Conservation (phyloP, 2,888 invertebrate species). For the Temnothorax ravouxi region DNA sequence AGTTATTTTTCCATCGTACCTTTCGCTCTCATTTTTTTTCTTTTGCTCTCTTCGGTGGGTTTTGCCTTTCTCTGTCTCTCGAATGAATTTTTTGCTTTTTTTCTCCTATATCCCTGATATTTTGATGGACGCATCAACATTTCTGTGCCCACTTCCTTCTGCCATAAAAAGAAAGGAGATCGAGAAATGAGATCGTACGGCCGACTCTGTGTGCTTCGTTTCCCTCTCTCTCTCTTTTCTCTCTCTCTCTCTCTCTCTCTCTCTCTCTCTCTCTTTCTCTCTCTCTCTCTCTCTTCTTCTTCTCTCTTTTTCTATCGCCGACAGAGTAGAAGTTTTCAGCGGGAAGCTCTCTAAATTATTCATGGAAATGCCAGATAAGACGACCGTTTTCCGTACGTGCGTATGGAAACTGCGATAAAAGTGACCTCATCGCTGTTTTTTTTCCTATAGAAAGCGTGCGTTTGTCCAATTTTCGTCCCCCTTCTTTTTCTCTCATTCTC, state of each 20-base stretch:
- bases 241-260: neutral
- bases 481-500: constrained; percentile 17
- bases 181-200: constrained; percentile 10
- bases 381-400: constrained; percentile 77
- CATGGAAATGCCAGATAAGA: constrained; percentile 79
- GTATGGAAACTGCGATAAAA: constrained; percentile 77
- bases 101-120: neutral
- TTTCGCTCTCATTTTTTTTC: constrained; percentile 16
- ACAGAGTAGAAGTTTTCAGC: constrained; percentile 73
- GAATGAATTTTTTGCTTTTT: neutral
- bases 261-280: constrained; percentile 13
- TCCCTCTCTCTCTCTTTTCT: constrained; percentile 4
- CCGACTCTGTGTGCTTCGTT: neutral
- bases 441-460: constrained; percentile 53
- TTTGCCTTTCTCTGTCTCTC: constrained; percentile 4
- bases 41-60: neutral
- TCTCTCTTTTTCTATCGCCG: constrained; percentile 19
- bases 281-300: neutral
- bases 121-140: constrained; percentile 24
- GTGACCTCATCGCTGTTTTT: constrained; percentile 66
- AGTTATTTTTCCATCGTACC: constrained; percentile 49
- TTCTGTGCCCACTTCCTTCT: neutral
- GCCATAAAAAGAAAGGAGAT: neutral
- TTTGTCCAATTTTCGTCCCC: constrained; percentile 23
- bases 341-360: constrained; percentile 80